Evolutionary conservation across 2,113 vertebrate species (phyloP).

Genomic region (Pundamilia nyererei): DNA sequence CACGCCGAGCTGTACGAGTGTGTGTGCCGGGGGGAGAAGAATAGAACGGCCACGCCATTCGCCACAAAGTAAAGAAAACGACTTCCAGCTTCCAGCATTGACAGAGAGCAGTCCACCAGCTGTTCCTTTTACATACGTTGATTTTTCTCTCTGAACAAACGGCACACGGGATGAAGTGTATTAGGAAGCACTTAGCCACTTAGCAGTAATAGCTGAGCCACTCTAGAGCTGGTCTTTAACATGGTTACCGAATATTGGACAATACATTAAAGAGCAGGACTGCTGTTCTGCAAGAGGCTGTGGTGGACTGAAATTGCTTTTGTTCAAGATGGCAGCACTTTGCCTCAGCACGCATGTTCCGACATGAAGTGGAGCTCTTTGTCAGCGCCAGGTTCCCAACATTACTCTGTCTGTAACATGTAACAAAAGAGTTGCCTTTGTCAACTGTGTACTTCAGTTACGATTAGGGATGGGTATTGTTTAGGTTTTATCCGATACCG

Average conservation of each 20-base stretch:
- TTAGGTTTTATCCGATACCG: too few species aligned
- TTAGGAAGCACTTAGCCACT: constrained; percentile 58
- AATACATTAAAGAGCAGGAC: constrained; percentile 10
- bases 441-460: neutral
- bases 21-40: neutral
- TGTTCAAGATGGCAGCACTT: neutral
- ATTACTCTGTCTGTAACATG: neutral
- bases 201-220: constrained; percentile 29
- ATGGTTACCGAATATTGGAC: constrained; percentile 30
- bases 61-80: neutral
- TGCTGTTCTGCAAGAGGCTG: neutral
- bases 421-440: neutral
- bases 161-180: constrained; percentile 17
- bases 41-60: neutral
- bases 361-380: neutral
- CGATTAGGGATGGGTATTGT: too few species aligned
- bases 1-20: neutral
- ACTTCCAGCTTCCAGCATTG: neutral
- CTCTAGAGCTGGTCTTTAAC: constrained; percentile 32
- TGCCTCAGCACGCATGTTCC: neutral
- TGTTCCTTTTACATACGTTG: constrained; percentile 2
- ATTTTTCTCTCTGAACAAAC: constrained; percentile 6
- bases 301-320: neutral
- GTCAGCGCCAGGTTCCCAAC: neutral
- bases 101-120: neutral